Percentiles rank a stretch among this genome's conserved stretches.
phyloP scores from a whole-genome alignment of 2,888 invertebrate species.

The Apamea epomidion region DNA sequence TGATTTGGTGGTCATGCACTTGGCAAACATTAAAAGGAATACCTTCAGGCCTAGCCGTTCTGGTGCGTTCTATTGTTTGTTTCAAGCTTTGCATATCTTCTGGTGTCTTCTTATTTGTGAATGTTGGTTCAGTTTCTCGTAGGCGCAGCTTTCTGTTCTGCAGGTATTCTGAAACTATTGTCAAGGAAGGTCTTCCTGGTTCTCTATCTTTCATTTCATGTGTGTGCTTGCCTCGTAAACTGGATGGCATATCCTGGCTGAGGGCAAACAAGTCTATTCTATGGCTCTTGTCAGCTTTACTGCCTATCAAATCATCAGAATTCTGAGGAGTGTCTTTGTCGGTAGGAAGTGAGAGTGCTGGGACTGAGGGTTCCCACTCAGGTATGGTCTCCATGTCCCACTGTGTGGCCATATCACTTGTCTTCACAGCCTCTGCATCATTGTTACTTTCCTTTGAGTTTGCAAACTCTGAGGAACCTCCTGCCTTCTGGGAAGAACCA shows the following conservation, averaged over 20 bases:
- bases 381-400: conserved; percentile 79
- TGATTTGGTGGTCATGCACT: conserved; percentile 82
- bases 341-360: conserved; percentile 76
- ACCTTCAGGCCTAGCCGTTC: conserved; percentile 81
- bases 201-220: conserved; percentile 67
- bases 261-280: conserved; percentile 84
- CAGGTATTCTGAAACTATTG: conserved; percentile 84
- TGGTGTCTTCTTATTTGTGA: conserved; percentile 69
- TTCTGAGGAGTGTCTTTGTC: conserved; percentile 76
- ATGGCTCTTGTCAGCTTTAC: conserved; percentile 77
- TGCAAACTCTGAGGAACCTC: conserved; percentile 43
- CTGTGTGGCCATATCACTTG: conserved; percentile 84
- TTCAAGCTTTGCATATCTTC: conserved; percentile 82
- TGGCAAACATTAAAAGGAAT: conserved; percentile 79
- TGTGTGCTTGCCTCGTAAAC: conserved; percentile 77
- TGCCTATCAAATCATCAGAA: conserved; percentile 70
- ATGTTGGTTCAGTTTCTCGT: conserved; percentile 73
- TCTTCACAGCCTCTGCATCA: conserved; percentile 60
- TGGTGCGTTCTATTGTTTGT: conserved; percentile 81
- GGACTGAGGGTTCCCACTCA: conserved; percentile 81
- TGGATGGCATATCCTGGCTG: conserved; percentile 87
- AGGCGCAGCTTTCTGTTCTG: conserved; percentile 83
- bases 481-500: conserved; percentile 48
- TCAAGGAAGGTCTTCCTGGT: conserved; percentile 77
- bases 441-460: conserved; percentile 60